A percentile compares a stretch with the other conserved stretches of the same genome.
These are phyloP conservation scores for Poecilia gillii DNA, from an alignment of 2,797 vertebrate genomes.

Conservation along the genomic window DNA sequence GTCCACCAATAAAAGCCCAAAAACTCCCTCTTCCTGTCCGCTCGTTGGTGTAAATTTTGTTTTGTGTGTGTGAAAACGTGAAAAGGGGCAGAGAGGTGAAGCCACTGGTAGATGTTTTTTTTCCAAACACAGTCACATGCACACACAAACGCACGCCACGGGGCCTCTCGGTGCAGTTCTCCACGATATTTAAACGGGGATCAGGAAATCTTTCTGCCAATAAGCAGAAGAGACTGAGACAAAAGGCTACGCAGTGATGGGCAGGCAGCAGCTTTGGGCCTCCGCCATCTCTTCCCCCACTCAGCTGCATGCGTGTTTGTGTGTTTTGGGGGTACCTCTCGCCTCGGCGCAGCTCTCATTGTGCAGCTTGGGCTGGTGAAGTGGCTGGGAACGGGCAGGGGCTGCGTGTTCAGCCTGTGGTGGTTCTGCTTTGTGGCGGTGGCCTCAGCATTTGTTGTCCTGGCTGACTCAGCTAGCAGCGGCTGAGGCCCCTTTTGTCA, in stretches of 20 bases:
- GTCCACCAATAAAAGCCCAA: slow-evolving; percentile 77
- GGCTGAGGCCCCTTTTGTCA: slow-evolving; percentile 76
- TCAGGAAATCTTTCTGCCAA: slow-evolving; percentile 65
- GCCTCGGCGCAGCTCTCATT: slow-evolving; percentile 61
- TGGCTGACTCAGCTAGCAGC: slow-evolving; percentile 62
- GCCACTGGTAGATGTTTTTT: slow-evolving; percentile 13
- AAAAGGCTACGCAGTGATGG: slow-evolving; percentile 70
- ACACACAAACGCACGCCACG: slow-evolving; percentile 14
- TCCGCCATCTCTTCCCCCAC: slow-evolving; percentile 54
- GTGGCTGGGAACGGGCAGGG: slow-evolving; percentile 76
- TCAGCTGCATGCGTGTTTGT: slow-evolving; percentile 44
- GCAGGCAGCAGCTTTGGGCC: slow-evolving; percentile 68
- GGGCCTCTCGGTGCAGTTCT: slow-evolving; percentile 50
- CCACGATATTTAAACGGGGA: slow-evolving; percentile 60
- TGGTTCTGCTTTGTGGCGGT: slow-evolving; percentile 70
- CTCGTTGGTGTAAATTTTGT: slow-evolving; percentile 54
- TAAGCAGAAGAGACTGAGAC: slow-evolving; percentile 63
- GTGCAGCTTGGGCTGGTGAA: slow-evolving; percentile 62
- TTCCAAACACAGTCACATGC: slow-evolving; percentile 18
- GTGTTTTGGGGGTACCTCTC: slow-evolving; percentile 62
- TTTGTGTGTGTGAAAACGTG: slow-evolving; percentile 48
- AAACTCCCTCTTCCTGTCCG: slow-evolving; percentile 75
- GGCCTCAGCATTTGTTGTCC: slow-evolving; percentile 69
- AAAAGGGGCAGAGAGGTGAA: slow-evolving; percentile 33
- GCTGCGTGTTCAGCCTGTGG: slow-evolving; percentile 67